These are phyloP conservation scores for Cercopithecus mona DNA, from an alignment of 2,113 vertebrate species.

Conservation along the genomic window DNA sequence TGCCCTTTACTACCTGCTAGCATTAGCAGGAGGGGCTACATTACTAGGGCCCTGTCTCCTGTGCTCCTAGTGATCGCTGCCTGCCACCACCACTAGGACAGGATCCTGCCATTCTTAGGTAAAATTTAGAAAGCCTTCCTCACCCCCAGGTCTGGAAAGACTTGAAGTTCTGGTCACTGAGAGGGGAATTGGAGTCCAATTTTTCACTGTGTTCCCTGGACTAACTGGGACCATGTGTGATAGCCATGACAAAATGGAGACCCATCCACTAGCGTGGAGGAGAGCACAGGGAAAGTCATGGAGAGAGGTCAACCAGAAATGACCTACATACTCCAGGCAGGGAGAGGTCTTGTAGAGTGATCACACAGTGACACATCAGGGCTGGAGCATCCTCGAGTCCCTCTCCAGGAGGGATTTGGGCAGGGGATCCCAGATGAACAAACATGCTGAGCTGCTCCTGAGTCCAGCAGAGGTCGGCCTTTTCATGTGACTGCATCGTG, in stretches of 20 bases:
- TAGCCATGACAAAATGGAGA: neutral
- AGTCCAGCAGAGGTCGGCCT: neutral
- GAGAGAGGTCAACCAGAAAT: neutral
- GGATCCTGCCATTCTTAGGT: neutral
- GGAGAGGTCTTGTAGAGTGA: neutral
- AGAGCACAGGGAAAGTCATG: neutral
- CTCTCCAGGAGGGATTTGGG: neutral
- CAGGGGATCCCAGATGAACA: neutral
- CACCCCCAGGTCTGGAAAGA: neutral
- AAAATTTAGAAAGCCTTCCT: neutral
- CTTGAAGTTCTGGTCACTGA: neutral
- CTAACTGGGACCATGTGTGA: neutral
- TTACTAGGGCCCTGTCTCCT: neutral
- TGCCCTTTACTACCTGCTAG: neutral
- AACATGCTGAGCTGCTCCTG: no score
- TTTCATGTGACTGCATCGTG: fast-evolving
- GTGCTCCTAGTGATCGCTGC: fast-evolving
- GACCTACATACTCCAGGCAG: neutral
- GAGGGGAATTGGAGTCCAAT: neutral
- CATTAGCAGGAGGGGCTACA: neutral
- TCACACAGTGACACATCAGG: neutral
- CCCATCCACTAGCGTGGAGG: fast-evolving
- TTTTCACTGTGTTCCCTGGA: neutral
- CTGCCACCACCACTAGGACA: neutral
- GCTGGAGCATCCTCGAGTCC: no score